phyloP scores from a whole-genome alignment of 2,888 invertebrate species.

The Drosophila siamana region DNA sequence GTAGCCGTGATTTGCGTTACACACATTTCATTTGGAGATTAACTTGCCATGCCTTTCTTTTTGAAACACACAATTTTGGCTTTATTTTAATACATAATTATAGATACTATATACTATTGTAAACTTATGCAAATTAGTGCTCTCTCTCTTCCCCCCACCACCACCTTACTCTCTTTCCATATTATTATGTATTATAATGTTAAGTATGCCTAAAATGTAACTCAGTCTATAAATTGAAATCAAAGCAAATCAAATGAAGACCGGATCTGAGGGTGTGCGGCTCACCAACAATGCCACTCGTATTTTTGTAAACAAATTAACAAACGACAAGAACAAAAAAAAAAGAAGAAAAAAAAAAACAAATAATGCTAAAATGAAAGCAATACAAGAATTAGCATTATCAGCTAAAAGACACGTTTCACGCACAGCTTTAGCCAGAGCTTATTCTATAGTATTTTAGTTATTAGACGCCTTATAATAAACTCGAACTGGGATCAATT shows the following conservation, averaged over 20 bases:
- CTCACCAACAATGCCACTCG: slow-evolving; percentile 41
- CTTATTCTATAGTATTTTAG: slow-evolving; percentile 57
- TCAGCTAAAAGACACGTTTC: slow-evolving; percentile 33
- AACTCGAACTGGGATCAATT: slow-evolving; percentile 16
- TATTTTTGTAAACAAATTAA: slow-evolving; percentile 43
- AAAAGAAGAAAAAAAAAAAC: neutral
- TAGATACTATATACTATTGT: slow-evolving; percentile 45
- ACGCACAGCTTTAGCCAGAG: slow-evolving; percentile 57
- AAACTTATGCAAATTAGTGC: slow-evolving; percentile 33
- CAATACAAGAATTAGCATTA: slow-evolving; percentile 32
- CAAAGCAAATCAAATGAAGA: slow-evolving; percentile 25
- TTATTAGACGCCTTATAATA: slow-evolving; percentile 42
- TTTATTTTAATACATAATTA: slow-evolving; percentile 16
- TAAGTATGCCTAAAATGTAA: slow-evolving; percentile 45
- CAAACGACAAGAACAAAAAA: neutral
- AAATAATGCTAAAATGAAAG: slow-evolving; percentile 20
- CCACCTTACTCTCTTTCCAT: slow-evolving; percentile 4
- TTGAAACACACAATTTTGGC: slow-evolving; percentile 1
- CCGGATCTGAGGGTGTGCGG: slow-evolving; percentile 40
- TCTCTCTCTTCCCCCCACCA: slow-evolving; percentile 38
- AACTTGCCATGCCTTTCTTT: slow-evolving; percentile 42
- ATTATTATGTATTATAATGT: slow-evolving; percentile 23
- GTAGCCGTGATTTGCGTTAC: slow-evolving; percentile 19
- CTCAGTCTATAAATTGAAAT: slow-evolving; percentile 30
- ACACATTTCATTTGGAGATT: slow-evolving; percentile 36